These are phyloP conservation scores for Stichodactyla helianthus DNA, from an alignment of 64 coral and sea anemone species.

Conservation along the genomic window DNA sequence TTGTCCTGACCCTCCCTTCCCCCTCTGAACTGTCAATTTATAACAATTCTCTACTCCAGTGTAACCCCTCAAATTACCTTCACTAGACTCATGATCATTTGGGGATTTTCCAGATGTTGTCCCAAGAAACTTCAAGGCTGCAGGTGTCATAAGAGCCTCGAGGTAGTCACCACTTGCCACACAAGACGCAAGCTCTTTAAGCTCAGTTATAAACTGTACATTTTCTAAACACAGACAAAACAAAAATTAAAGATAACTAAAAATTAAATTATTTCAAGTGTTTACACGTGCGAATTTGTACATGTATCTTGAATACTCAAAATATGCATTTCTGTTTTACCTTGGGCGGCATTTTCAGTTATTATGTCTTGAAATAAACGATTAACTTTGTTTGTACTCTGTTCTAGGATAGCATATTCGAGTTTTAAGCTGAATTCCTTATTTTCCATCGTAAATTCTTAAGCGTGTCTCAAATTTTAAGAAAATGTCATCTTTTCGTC, in stretches of 20 bases:
- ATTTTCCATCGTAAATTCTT: not conserved
- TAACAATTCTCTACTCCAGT: not conserved
- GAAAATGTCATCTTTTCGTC: not conserved
- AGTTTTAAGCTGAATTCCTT: constrained; percentile 3
- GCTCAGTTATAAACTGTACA: not conserved
- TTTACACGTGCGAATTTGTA: not conserved
- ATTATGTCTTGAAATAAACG: constrained; percentile 5
- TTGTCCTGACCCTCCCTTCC: too few relatives aligned
- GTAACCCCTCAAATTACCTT: not conserved
- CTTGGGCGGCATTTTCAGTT: not conserved
- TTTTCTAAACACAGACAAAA: not conserved
- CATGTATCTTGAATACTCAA: not conserved
- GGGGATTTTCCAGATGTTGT: not conserved
- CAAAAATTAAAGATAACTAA: not conserved
- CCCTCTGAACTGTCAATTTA: not conserved
- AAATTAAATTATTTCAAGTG: not conserved
- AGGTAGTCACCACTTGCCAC: not conserved
- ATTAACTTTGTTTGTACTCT: not conserved
- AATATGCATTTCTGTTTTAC: not conserved
- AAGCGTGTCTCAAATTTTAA: not conserved
- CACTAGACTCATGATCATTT: not conserved
- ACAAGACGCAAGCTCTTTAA: not conserved
- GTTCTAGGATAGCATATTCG: constrained; percentile 23
- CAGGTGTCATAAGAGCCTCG: not conserved
- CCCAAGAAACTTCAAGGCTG: not conserved